Conservation (phyloP, 1,140 invertebrate genomes). For the Luehdorfia chinensis region DNA sequence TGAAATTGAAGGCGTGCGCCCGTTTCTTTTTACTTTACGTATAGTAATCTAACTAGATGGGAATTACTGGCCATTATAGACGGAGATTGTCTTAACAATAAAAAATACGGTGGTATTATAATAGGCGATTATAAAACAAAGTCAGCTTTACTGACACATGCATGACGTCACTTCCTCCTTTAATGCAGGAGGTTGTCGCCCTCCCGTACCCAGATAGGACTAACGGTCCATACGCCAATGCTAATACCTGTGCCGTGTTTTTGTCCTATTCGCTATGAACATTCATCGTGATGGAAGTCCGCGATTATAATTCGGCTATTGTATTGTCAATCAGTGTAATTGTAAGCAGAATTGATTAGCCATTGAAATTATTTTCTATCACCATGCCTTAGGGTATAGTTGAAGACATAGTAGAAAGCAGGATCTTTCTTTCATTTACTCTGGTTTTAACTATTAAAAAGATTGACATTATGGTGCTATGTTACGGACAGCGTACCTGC, state of each 20-base stretch:
- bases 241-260: constrained; percentile 11
- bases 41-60: too few species aligned
- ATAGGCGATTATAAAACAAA: constrained; percentile 5
- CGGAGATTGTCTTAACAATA: too few species aligned
- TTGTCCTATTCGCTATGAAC: constrained; percentile 2
- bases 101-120: too few species aligned
- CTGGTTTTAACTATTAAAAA: too few species aligned
- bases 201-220: constrained; percentile 3
- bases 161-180: constrained; percentile 11
- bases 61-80: too few species aligned
- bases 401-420: too few species aligned
- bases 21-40: too few species aligned
- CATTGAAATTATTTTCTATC: constrained; percentile 2
- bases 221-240: constrained; percentile 14
- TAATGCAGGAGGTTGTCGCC: constrained; percentile 11
- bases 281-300: neutral
- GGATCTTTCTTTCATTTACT: too few species aligned
- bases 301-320: constrained; percentile 2
- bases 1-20: too few species aligned
- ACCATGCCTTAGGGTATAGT: too few species aligned
- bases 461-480: too few species aligned
- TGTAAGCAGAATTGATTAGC: constrained; percentile 2
- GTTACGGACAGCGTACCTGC: too few species aligned
- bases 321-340: constrained; percentile 13
- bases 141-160: constrained; percentile 4